Evolutionary conservation across 1,140 invertebrate genomes (phyloP), one percentile per base, ranked within the genome.

Genomic region (Argopecten irradians): DNA sequence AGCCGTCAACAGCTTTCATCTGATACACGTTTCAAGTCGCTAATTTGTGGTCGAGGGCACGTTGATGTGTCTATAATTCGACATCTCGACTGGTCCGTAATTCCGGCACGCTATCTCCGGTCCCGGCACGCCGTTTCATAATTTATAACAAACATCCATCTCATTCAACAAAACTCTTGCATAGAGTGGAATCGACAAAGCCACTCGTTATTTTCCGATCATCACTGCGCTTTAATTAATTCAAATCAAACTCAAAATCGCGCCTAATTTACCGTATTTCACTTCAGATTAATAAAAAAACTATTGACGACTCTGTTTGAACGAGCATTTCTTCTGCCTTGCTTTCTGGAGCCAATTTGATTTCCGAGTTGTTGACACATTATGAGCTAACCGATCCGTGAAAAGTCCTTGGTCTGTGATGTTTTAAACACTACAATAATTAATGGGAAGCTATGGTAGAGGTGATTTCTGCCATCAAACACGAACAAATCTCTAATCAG

Each of bases 141-240:
- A 71, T 71, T 71, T 71, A 71, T 71, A 71, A 71, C 22, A 71
- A n/a, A n/a, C 55, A 71, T 71, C 55, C 55, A 71, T 71, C 55
- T 71, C 55, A 71, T 71, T 71, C n/a, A 71, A n/a, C 22, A 71
- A 11, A 71, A 16, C 55, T n/a, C 55, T 71, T 71, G 55, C 28
- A 71, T 28, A 5, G 55, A 71, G 55, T 71, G 55, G 55, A 71
- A 71, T 5, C 55, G 55, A 3, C 55, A 5, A 22, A 5, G n/a
- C n/a, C 55, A n/a, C 55, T 71, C 55, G 55, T 71, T 71, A 71
- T 71, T 71, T n/a, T 16, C 16, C 14, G 28, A 71, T 71, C 55
- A 71, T 71, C 55, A 71, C 8, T 22, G 1, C 8, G 55, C 55
- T 71, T 71, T 71, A 71, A 71, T 71, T 71, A 71, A 71, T 71